phyloP scores from a whole-genome alignment of 2,113 vertebrate genomes.

The Ploceus nigricollis region DNA sequence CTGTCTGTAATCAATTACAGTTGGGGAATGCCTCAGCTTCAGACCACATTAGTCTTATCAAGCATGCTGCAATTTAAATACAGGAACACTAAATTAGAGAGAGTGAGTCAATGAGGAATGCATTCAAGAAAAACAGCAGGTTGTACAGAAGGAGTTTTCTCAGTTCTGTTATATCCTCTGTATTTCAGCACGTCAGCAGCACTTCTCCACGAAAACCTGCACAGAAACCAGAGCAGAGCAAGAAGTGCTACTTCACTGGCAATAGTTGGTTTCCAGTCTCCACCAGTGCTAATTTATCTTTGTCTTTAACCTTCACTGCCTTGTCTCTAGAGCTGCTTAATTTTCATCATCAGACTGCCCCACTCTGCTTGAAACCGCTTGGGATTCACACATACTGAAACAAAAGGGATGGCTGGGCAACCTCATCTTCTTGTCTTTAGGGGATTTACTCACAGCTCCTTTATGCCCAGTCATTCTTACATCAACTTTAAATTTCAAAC shows the following conservation, averaged over 20 bases:
- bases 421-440: not conserved
- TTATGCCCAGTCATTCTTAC: not conserved
- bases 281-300: not conserved
- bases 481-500: not conserved
- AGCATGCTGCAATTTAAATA: not conserved
- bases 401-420: not conserved
- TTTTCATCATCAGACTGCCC: not conserved
- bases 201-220: not conserved
- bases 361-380: not conserved
- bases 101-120: not conserved
- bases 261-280: not conserved
- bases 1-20: conserved; percentile 19
- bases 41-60: conserved; percentile 14
- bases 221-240: not conserved
- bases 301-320: not conserved
- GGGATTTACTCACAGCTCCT: not conserved
- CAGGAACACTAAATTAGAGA: not conserved
- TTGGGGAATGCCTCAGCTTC: not conserved
- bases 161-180: not conserved
- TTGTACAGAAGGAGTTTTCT: not conserved
- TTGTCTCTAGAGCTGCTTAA: not conserved
- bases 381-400: not conserved
- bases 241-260: not conserved
- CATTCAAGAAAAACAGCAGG: not conserved
- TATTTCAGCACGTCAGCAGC: not conserved